Evolutionary conservation across 2,888 invertebrate species (phyloP), one percentile per base, ranked within the genome.

Genomic region (Lottia gigantea): DNA sequence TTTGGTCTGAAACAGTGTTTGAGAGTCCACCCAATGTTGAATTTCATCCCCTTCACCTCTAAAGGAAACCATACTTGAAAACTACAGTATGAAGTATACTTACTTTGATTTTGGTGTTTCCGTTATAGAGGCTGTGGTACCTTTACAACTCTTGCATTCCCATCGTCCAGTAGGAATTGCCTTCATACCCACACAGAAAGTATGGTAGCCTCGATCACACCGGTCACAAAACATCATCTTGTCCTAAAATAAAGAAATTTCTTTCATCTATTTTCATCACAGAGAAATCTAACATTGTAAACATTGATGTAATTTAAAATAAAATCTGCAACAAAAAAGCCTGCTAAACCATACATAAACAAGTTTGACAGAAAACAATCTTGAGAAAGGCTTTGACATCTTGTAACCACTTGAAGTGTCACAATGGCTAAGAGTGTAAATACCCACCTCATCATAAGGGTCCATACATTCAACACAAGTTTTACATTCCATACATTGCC

Each of bases 401-500:
- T 31, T 31, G 31, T 31, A n/a, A n/a, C 31, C 55, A 3, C 19
- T 55, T 55, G n/a, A 55, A 55, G 19, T 3, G 6, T 31, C 31
- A n/a, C 6, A 49, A 49, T n/a, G 49, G 4, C 7, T 49, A 8
- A 16, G 8, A 49, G 4, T 1, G 14, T 49, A 8, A 49, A 8
- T 8, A 63, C 67, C 75, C 66, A 90, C 90, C 87, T 94, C 95
- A 88, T 94, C 94, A 78, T 93, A 93, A 47, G 94, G 93, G 87
- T 93, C 93, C 81, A 92, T 92, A 89, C 97, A 97, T 78, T 93
- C 92, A 76, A 93, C 92, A 90, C 97, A 97, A 66, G 93, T 92
- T 91, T 97, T 97, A 89, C 97, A 97, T 82, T 95, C 95, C 80
- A 94, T 94, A 88, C 97, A 97, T 89, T 95, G 95, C 97, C 97